A percentile compares a stretch with the other conserved stretches of the same genome.
phyloP scores from a whole-genome alignment of 2,113 vertebrate species.

The Aspiorhynchus laticeps region DNA sequence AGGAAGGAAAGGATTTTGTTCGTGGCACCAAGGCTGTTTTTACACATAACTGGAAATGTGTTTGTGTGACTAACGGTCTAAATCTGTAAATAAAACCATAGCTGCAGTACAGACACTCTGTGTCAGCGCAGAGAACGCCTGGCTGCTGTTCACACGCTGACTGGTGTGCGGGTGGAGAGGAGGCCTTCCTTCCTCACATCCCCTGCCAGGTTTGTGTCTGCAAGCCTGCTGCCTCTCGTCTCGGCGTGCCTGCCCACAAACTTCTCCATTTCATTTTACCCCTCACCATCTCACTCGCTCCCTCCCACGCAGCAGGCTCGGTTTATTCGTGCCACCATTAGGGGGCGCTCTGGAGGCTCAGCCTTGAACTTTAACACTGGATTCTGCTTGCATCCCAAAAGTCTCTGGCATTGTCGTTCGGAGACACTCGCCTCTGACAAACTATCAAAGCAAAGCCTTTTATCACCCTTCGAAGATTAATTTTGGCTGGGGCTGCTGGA shows the following conservation, averaged over 20 bases:
- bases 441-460: constrained; percentile 72
- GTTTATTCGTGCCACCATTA: constrained; percentile 63
- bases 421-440: constrained; percentile 67
- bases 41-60: neutral
- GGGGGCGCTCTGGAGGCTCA: neutral
- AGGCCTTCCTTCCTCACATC: constrained; percentile 49
- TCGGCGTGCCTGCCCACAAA: constrained; percentile 33
- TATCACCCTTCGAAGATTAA: constrained; percentile 71
- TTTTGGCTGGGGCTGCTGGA: constrained; percentile 63
- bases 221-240: constrained; percentile 36
- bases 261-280: constrained; percentile 24
- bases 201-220: constrained; percentile 59
- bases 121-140: constrained; percentile 43
- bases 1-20: neutral
- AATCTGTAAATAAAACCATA: constrained; percentile 40
- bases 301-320: constrained; percentile 46
- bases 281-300: constrained; percentile 29
- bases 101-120: constrained; percentile 21
- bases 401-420: constrained; percentile 67
- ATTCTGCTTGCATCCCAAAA: constrained; percentile 67
- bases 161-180: constrained; percentile 55
- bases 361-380: neutral
- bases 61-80: constrained; percentile 28
- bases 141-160: constrained; percentile 59
- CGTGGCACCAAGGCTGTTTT: constrained; percentile 8